Conservation (phyloP, 2,113 vertebrate species). For the Calyptomena viridis region DNA sequence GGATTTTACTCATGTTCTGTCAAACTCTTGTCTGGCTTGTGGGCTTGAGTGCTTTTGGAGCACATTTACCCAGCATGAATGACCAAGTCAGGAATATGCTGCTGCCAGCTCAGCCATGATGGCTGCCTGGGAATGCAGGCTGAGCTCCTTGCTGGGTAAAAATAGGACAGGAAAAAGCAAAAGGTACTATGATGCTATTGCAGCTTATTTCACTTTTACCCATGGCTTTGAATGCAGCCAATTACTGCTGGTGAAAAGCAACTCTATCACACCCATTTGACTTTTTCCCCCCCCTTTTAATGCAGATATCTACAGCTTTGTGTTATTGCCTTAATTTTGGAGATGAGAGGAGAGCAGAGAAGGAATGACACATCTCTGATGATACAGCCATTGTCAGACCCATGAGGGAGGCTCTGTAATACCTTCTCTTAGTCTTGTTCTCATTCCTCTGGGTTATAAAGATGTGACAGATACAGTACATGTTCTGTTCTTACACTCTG, state of each 20-base stretch:
- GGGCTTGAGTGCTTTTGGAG: background rate
- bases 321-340: conserved; percentile 23
- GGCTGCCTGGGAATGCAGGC: background rate
- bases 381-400: conserved; percentile 18
- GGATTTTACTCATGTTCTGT: background rate
- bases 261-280: background rate
- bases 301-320: background rate
- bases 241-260: conserved; percentile 15
- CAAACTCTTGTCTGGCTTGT: background rate
- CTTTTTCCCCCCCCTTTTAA: background rate
- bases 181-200: background rate
- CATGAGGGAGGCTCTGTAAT: conserved; percentile 13
- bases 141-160: background rate
- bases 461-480: background rate
- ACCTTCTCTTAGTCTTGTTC: conserved; percentile 20
- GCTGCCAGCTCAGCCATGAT: background rate
- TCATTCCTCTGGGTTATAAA: conserved; percentile 39
- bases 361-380: conserved; percentile 13
- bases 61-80: background rate
- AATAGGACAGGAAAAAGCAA: conserved; percentile 28
- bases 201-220: background rate
- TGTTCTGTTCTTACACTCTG: conserved; percentile 4
- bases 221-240: background rate
- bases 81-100: background rate
- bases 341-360: background rate